These are phyloP conservation scores for Florisuga fusca DNA, from an alignment of 2,797 vertebrate genomes.

Conservation along the genomic window DNA sequence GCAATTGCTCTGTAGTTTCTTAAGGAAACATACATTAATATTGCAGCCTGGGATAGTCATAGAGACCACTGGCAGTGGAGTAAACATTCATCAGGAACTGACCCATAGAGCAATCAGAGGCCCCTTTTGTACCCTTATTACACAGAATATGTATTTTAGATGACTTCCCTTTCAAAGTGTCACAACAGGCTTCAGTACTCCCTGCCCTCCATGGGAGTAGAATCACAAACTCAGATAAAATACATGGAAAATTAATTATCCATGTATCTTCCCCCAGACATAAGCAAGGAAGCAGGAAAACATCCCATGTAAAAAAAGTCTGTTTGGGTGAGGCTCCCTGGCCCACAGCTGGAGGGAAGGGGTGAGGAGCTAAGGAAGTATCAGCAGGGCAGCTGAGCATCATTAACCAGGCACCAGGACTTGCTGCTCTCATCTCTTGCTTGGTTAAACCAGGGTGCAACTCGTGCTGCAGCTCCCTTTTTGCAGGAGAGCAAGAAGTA, in stretches of 20 bases:
- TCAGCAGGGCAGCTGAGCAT: background rate
- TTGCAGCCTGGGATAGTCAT: background rate
- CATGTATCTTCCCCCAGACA: background rate
- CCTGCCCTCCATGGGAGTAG: background rate
- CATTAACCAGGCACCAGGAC: rapidly evolving
- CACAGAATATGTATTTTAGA: background rate
- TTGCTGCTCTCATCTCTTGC: background rate
- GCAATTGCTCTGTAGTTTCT: slow-evolving; percentile 25
- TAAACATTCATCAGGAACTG: background rate
- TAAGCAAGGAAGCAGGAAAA: background rate
- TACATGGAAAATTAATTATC: background rate
- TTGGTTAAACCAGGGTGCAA: background rate
- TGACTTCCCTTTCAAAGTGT: background rate
- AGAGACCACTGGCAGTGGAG: background rate
- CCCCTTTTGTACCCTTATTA: background rate
- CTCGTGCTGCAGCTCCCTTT: rapidly evolving
- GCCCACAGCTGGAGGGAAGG: rapidly evolving
- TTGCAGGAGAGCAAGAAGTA: background rate
- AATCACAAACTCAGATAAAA: background rate
- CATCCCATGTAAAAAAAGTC: background rate
- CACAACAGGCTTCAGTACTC: background rate
- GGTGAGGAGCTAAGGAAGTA: background rate
- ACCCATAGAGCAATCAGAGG: background rate
- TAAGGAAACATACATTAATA: slow-evolving; percentile 22
- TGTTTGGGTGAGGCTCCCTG: background rate